Percentiles rank a stretch among this genome's conserved stretches.
Evolutionary conservation across 1,140 invertebrate genomes (phyloP).

Genomic region (Anthonomus grandis): DNA sequence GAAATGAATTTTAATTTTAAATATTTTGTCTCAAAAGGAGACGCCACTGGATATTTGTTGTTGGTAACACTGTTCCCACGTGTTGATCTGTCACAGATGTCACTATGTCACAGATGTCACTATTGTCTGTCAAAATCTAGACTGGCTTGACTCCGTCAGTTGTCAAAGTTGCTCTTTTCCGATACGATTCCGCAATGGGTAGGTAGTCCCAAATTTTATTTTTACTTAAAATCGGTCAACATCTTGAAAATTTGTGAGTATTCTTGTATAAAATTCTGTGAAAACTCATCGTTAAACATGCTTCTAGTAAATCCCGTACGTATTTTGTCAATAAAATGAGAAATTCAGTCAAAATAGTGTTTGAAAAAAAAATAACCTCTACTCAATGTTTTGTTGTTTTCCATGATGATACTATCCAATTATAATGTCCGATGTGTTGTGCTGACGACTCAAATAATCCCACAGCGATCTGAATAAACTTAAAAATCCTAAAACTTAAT

Average conservation of each 20-base stretch:
- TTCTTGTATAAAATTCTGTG: neutral
- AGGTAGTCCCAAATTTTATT: conserved; percentile 1
- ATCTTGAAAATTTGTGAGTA: neutral
- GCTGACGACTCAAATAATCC: conserved; percentile 42
- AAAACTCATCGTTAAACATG: neutral
- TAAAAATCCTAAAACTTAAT: conserved; percentile 4
- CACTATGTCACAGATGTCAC: too few relatives aligned
- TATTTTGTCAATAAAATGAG: neutral
- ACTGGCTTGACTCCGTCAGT: neutral
- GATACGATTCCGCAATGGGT: conserved; percentile 3
- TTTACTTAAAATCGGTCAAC: neutral
- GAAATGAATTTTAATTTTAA: too few relatives aligned
- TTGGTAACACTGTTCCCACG: too few relatives aligned
- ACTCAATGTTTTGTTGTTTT: conserved; percentile 1
- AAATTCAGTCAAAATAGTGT: neutral
- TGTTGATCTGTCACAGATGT: too few relatives aligned
- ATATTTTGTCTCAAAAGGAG: too few relatives aligned
- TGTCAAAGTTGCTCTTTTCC: conserved; percentile 1
- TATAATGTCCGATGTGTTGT: conserved; percentile 26
- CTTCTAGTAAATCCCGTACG: neutral
- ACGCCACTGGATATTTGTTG: too few relatives aligned
- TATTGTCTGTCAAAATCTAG: too few relatives aligned
- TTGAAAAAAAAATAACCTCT: too few relatives aligned
- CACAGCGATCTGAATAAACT: conserved; percentile 45
- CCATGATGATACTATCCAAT: conserved; percentile 11